Evolutionary conservation across 2,888 invertebrate genomes (phyloP), one percentile per base, ranked within the genome.

Genomic region (Ophioninae sp.): DNA sequence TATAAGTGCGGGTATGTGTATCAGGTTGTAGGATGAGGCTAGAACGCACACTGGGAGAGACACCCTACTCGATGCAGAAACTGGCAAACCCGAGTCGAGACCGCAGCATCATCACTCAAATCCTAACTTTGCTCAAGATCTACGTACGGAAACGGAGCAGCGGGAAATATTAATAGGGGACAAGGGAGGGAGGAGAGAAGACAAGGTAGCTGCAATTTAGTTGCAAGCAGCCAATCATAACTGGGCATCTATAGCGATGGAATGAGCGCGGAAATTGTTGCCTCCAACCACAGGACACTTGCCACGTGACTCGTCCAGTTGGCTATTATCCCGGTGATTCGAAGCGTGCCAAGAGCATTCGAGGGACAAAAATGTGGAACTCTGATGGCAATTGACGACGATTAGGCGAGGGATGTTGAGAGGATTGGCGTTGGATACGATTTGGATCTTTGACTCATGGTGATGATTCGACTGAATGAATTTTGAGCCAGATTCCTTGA

Each of bases 261-360:
- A 89, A 89, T 78, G 86, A 87, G 85, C 86, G 87, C 88, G 89
- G 89, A 90, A 90, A 90, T 90, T 88, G 89, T 91, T 87, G 87
- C 67, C 51, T 87, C 8, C 58, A 58, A 71, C 58, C 6, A 89
- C 90, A 86, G 89, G 87, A 87, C 87, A 72, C 85, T 64, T 73
- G 76, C 72, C 79, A 79, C 79, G 81, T 78, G 81, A 78, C 78
- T 84, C n/a, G 61, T 73, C 65, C 37, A 44, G 51, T 59, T 79
- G 72, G n/a, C 41, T 23, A 37, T 76, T 59, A 59, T 39, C 39
- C 13, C 17, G 39, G 64, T 23, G 3, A 37, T 65, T 65, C 6
- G 17, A 13, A 2, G 20, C 44, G n/a, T 63, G 44, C 41, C 17
- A 23, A 61, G 58, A 59, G 39, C 22, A 22, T 72, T 61, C 22